Conservation (phyloP, 2,888 invertebrate genomes). For the Andrena camellia region DNA sequence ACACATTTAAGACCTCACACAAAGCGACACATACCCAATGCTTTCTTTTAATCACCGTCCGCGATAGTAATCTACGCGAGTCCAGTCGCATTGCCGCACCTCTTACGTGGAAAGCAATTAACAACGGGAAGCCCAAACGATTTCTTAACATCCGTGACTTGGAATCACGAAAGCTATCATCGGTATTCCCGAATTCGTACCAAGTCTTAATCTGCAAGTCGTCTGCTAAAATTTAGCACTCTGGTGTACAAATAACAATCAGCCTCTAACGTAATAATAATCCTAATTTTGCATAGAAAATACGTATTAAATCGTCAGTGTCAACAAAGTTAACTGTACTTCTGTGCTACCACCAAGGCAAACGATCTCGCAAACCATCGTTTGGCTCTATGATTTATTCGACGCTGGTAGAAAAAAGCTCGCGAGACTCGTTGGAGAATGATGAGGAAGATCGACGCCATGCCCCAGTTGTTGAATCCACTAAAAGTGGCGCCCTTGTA, state of each 20-base stretch:
- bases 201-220: not conserved
- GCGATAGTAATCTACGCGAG: not conserved
- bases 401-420: not conserved
- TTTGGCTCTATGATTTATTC: not conserved
- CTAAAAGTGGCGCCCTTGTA: conserved; percentile 55
- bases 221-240: too few relatives aligned
- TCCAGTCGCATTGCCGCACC: not conserved
- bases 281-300: too few relatives aligned
- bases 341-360: too few relatives aligned
- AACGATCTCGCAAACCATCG: not conserved
- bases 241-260: too few relatives aligned
- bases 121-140: conserved; percentile 7
- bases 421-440: conserved; percentile 1
- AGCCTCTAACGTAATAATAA: too few relatives aligned
- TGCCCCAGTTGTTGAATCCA: conserved; percentile 35
- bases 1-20: not conserved
- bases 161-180: not conserved
- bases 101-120: conserved; percentile 51
- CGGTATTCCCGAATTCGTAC: not conserved
- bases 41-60: not conserved
- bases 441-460: conserved; percentile 19
- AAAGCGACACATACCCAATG: not conserved
- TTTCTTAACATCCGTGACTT: too few relatives aligned
- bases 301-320: too few relatives aligned
- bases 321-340: too few relatives aligned